phyloP scores from a whole-genome alignment of 2,888 invertebrate species.

The Perizoma flavofasciatum region DNA sequence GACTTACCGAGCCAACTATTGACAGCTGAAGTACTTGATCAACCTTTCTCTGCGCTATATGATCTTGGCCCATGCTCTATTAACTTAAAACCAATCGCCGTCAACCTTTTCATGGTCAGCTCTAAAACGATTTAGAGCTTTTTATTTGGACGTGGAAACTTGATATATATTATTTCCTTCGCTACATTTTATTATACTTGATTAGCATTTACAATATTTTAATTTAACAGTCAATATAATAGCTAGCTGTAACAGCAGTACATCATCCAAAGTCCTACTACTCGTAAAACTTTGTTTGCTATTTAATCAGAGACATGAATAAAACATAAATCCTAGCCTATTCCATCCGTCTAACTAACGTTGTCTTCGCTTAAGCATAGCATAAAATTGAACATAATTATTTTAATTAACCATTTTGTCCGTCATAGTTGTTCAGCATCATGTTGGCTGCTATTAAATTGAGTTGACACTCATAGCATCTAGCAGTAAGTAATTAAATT shows the following conservation, averaged over 20 bases:
- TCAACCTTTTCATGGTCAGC: too few relatives aligned
- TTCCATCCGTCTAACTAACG: conserved; percentile 36
- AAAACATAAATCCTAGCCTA: conserved; percentile 44
- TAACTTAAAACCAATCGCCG: conserved; percentile 10
- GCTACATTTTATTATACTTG: too few relatives aligned
- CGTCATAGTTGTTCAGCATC: conserved; percentile 27
- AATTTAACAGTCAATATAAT: background rate
- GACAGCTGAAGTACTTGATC: conserved; percentile 38
- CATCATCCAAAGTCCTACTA: too few relatives aligned
- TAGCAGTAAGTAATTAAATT: conserved; percentile 26
- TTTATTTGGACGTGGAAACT: too few relatives aligned
- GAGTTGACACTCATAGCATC: conserved; percentile 33
- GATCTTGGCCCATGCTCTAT: conserved; percentile 41
- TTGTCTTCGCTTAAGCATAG: conserved; percentile 36
- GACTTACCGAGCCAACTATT: conserved; percentile 49
- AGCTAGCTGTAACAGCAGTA: too few relatives aligned
- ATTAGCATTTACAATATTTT: conserved; percentile 5
- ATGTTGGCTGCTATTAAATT: conserved; percentile 26
- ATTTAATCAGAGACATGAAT: conserved; percentile 45
- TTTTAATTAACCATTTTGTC: conserved; percentile 42
- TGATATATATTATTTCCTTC: background rate
- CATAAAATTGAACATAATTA: conserved; percentile 41
- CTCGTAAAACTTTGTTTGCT: conserved; percentile 25
- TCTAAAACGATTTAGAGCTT: too few relatives aligned
- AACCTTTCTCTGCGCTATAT: conserved; percentile 33